These are phyloP conservation scores for Aricia artaxerxes DNA, from an alignment of 2,888 invertebrate genomes.

Conservation along the genomic window DNA sequence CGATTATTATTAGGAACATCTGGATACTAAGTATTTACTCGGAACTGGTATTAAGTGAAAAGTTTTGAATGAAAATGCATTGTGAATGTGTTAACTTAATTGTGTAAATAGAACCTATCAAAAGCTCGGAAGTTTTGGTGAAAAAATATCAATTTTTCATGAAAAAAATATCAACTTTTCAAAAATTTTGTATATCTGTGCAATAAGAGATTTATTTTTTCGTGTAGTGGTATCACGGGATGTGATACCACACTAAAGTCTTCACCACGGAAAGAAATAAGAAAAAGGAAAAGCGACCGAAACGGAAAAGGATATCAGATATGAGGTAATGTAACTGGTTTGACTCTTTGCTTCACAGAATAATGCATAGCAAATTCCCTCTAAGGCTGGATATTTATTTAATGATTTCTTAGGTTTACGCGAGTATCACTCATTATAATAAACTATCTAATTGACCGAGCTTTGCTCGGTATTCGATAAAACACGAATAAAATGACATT, in stretches of 20 bases:
- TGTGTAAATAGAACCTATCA: background rate
- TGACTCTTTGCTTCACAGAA: background rate
- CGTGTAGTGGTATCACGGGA: constrained; percentile 69
- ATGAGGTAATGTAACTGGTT: constrained; percentile 63
- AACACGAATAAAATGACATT: no score
- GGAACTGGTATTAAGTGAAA: background rate
- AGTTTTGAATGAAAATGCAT: background rate
- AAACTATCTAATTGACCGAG: no score
- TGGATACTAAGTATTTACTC: background rate
- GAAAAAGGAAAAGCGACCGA: constrained; percentile 63
- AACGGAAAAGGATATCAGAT: constrained; percentile 70
- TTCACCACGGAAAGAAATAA: constrained; percentile 66
- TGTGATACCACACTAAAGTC: constrained; percentile 70
- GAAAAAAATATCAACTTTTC: background rate
- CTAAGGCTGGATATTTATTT: no score
- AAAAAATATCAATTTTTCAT: background rate
- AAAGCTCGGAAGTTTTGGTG: background rate
- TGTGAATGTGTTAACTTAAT: background rate
- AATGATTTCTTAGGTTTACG: no score
- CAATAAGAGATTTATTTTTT: background rate
- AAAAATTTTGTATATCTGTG: background rate
- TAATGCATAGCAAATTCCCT: background rate
- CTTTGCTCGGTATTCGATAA: no score
- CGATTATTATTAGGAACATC: background rate
- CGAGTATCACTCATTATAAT: no score